These are phyloP conservation scores for Nothocercus nigrocapillus DNA, from an alignment of 2,113 vertebrate genomes.

Conservation along the genomic window DNA sequence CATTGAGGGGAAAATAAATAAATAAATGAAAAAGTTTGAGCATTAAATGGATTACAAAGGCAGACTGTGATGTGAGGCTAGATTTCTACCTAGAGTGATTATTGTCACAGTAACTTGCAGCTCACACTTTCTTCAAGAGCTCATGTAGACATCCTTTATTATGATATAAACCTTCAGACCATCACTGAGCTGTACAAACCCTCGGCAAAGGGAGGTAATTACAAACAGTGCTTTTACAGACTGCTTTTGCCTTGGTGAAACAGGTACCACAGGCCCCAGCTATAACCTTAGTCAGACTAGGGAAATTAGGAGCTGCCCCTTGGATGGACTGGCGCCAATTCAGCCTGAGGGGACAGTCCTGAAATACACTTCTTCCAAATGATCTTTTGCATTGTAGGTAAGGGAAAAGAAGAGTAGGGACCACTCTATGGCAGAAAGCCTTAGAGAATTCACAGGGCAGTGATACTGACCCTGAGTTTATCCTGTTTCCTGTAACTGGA, in stretches of 20 bases:
- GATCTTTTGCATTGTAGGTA: background rate
- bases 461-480: background rate
- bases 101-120: background rate
- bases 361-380: background rate
- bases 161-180: background rate
- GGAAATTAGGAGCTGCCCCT: background rate
- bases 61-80: background rate
- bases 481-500: background rate
- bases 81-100: background rate
- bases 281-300: background rate
- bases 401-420: background rate
- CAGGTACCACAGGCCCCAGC: background rate
- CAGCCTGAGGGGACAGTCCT: background rate
- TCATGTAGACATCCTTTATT: background rate
- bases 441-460: background rate
- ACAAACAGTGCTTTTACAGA: background rate
- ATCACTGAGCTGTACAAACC: background rate
- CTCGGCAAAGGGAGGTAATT: background rate
- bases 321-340: background rate
- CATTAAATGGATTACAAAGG: background rate
- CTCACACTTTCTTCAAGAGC: background rate
- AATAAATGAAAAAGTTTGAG: background rate
- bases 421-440: background rate
- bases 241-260: rapidly evolving
- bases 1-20: background rate